Conservation (phyloP, 2,888 invertebrate species). For the Thymelicus lineola region DNA sequence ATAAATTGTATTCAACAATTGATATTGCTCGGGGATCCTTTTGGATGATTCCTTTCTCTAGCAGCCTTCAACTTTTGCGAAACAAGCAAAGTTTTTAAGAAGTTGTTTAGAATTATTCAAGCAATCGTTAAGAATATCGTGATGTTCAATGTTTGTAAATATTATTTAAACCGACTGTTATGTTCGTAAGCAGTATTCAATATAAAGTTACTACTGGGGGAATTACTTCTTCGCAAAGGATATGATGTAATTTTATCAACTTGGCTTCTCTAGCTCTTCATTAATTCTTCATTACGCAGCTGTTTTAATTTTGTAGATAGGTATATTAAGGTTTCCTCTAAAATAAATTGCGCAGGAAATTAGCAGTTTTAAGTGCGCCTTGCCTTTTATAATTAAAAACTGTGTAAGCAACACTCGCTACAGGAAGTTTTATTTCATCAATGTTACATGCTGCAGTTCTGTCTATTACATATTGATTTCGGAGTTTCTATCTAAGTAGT, state of each 20-base stretch:
- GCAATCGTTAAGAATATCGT: no score
- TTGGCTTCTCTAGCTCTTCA: not conserved
- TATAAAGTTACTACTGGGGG: not conserved
- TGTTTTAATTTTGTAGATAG: no score
- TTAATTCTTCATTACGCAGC: no score
- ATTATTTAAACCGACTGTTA: no score
- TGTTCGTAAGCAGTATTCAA: no score
- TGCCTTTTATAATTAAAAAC: not conserved
- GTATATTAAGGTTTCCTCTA: not conserved
- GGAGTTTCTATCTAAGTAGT: not conserved
- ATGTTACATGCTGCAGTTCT: not conserved
- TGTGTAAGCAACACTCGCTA: not conserved
- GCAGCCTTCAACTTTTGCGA: not conserved
- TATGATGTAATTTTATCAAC: not conserved
- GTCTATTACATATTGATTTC: not conserved
- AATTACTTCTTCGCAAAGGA: not conserved
- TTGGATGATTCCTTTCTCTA: slow-evolving; percentile 6
- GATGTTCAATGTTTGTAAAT: no score
- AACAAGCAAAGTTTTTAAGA: not conserved
- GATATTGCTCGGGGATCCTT: not conserved
- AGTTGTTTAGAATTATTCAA: no score
- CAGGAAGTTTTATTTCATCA: not conserved
- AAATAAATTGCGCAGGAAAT: not conserved
- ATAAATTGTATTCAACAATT: not conserved
- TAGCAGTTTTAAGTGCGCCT: not conserved